phyloP scores from a whole-genome alignment of 37 sponge, comb jelly and placozoan genomes.

The Eunapius fragilis region DNA sequence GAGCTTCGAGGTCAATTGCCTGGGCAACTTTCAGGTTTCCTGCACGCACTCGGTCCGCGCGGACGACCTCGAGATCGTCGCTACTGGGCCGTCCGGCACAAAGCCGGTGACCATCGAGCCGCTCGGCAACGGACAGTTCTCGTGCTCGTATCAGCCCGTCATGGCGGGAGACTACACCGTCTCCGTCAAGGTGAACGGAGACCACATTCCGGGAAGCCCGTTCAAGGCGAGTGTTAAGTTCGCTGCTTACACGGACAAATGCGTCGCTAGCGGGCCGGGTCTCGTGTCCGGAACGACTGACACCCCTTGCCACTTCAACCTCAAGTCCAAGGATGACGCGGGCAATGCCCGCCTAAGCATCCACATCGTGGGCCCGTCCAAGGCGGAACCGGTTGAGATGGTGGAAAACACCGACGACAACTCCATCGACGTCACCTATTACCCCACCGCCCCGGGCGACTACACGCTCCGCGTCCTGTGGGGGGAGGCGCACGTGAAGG shows the following conservation, averaged over 20 bases:
- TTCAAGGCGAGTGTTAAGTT: conserved; percentile 74
- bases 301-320: conserved; percentile 64
- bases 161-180: conserved; percentile 81
- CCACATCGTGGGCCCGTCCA: conserved; percentile 83
- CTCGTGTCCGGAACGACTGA: conserved; percentile 67
- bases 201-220: conserved; percentile 79
- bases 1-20: conserved; percentile 70
- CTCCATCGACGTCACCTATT: conserved; percentile 74
- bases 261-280: conserved; percentile 77
- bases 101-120: conserved; percentile 66
- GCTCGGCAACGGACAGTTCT: conserved; percentile 81
- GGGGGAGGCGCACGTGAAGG: conserved; percentile 88
- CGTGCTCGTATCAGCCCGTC: conserved; percentile 70
- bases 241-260: conserved; percentile 86
- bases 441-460: conserved; percentile 85
- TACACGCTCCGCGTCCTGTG: conserved; percentile 81
- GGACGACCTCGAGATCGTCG: conserved; percentile 66
- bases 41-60: conserved; percentile 52
- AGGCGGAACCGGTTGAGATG: conserved; percentile 89
- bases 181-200: conserved; percentile 65
- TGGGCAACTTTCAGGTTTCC: conserved; percentile 72
- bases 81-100: conserved; percentile 70
- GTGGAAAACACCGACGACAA: conserved; percentile 61
- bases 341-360: conserved; percentile 73
- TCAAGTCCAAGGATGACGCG: conserved; percentile 62